Evolutionary conservation across 2,888 invertebrate genomes (phyloP).

Genomic region (Sminthurinus aureus): DNA sequence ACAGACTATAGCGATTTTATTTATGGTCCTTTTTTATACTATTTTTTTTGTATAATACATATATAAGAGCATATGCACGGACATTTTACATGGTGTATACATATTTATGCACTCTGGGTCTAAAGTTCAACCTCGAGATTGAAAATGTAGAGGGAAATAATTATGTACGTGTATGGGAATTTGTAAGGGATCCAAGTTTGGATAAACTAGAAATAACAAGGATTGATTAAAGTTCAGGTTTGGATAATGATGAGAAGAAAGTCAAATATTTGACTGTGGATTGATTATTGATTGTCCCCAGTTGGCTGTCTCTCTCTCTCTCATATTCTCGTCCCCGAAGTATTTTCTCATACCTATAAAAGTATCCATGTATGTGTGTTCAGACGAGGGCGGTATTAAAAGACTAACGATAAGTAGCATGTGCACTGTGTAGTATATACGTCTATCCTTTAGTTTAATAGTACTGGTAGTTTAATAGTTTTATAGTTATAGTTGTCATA

Average conservation of each 20-base stretch:
- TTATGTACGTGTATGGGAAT: not conserved
- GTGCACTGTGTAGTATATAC: not conserved
- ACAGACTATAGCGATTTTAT: not conserved
- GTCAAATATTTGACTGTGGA: slow-evolving; percentile 29
- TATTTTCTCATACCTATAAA: not conserved
- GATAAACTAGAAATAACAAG: not conserved
- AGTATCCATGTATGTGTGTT: slow-evolving; percentile 16
- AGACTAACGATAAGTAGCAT: not conserved
- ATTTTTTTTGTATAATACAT: not conserved
- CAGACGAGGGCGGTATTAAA: slow-evolving; percentile 30
- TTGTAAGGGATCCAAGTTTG: not conserved
- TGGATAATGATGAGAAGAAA: slow-evolving; percentile 25
- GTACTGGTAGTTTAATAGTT: too few relatives aligned
- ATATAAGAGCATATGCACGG: not conserved
- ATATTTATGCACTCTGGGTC: not conserved
- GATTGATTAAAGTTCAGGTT: slow-evolving; percentile 18
- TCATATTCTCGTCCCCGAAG: slow-evolving; percentile 30
- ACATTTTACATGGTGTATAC: not conserved
- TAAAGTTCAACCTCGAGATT: not conserved
- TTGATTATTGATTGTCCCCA: slow-evolving; percentile 3
- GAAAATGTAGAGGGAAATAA: not conserved
- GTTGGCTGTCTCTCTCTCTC: not conserved
- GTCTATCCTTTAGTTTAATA: too few relatives aligned
- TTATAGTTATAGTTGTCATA: not conserved
- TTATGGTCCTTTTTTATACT: not conserved